A percentile compares a stretch with the other conserved stretches of the same genome.
Evolutionary conservation across 2,113 vertebrate genomes (phyloP).

Genomic region (Galbula dea): DNA sequence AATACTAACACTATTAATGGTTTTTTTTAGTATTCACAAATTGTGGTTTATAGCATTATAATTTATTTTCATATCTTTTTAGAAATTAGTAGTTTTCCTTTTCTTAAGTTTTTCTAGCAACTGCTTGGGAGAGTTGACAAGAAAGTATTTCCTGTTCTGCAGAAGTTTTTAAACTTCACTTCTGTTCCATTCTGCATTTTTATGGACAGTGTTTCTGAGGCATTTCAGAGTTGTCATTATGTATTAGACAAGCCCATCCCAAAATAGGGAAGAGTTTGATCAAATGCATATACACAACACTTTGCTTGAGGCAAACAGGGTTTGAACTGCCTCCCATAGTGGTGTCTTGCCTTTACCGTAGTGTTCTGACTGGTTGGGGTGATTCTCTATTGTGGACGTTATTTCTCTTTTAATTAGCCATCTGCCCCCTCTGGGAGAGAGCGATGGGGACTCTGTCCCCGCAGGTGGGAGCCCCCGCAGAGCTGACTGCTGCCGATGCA

Average conservation of each 20-base stretch:
- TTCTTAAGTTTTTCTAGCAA: not conserved
- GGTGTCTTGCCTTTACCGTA: not conserved
- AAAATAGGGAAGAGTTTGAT: not conserved
- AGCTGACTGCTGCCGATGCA: fast-evolving
- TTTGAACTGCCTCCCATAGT: not conserved
- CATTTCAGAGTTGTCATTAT: not conserved
- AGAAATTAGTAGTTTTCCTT: not conserved
- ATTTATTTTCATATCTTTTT: not conserved
- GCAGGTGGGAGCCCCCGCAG: not conserved
- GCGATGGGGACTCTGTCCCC: not conserved
- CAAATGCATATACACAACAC: not conserved
- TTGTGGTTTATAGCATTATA: not conserved
- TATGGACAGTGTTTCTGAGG: not conserved
- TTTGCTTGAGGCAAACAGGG: not conserved
- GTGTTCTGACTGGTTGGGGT: not conserved
- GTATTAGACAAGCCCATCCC: not conserved
- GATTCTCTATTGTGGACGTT: not conserved
- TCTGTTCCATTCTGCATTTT: not conserved
- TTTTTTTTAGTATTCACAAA: not conserved
- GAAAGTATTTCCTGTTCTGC: not conserved
- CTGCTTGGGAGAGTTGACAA: not conserved
- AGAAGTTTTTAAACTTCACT: not conserved
- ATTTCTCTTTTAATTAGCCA: not conserved
- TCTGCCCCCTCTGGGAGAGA: not conserved
- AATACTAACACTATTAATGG: not conserved